A percentile compares a stretch with the other conserved stretches of the same genome.
Evolutionary conservation across 2,113 vertebrate genomes (phyloP).

Genomic region (Poecile atricapillus): DNA sequence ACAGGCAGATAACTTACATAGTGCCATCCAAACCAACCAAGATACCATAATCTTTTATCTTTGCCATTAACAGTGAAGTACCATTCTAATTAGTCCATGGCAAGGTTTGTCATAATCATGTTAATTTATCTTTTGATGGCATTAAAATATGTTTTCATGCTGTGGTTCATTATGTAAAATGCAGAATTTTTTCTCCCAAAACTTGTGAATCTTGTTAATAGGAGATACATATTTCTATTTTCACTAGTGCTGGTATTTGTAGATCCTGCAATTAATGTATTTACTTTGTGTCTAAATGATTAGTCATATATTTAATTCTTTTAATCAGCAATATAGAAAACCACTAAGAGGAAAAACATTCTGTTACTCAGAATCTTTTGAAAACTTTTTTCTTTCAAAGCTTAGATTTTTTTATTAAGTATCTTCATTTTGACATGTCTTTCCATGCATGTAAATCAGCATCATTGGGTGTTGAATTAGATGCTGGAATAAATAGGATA

Average conservation of each 20-base stretch:
- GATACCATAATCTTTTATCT: background rate
- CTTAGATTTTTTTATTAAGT: background rate
- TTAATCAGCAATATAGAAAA: background rate
- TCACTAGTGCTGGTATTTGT: background rate
- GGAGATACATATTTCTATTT: constrained; percentile 10
- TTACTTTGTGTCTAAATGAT: background rate
- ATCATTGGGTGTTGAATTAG: constrained; percentile 35
- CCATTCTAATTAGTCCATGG: background rate
- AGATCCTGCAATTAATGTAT: background rate
- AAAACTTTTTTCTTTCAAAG: background rate
- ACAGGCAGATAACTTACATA: background rate
- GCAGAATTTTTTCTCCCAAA: background rate
- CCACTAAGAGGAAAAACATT: background rate
- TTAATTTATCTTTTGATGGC: background rate
- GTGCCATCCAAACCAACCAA: background rate
- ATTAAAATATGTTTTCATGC: background rate
- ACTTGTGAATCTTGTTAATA: background rate
- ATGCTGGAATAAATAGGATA: constrained; percentile 45
- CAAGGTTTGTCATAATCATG: background rate
- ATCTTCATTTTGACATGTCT: background rate
- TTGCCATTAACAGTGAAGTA: background rate
- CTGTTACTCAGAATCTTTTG: background rate
- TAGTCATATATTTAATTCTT: background rate
- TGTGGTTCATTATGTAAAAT: background rate
- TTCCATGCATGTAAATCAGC: constrained; percentile 10